Percentiles rank a stretch among this genome's conserved stretches.
Conservation (phyloP, 1,140 invertebrate genomes). For the Lepidurus packardi region DNA sequence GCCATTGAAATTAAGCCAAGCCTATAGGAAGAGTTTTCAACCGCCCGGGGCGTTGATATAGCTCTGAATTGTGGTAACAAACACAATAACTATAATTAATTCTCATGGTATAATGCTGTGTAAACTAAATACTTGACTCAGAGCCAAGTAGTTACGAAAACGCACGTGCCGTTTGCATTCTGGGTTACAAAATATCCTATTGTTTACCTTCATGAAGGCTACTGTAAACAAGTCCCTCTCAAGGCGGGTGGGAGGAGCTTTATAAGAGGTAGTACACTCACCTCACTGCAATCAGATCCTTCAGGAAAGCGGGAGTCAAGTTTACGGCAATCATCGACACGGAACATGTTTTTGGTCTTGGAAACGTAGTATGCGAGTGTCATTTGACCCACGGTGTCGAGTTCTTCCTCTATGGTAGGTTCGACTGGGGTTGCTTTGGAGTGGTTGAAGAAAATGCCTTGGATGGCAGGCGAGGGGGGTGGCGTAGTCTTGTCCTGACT, state of each 20-base stretch:
- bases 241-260: not conserved
- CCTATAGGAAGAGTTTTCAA: too few relatives aligned
- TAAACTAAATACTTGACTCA: too few relatives aligned
- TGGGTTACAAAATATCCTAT: too few relatives aligned
- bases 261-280: slow-evolving; percentile 25
- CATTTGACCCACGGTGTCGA: not conserved
- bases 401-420: slow-evolving; percentile 6
- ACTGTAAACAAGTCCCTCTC: not conserved
- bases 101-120: too few relatives aligned
- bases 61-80: too few relatives aligned
- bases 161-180: too few relatives aligned
- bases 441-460: slow-evolving; percentile 4
- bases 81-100: too few relatives aligned
- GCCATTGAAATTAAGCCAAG: too few relatives aligned
- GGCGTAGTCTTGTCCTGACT: not conserved
- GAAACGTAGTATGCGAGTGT: slow-evolving; percentile 52
- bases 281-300: slow-evolving; percentile 43
- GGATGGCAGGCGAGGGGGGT: not conserved
- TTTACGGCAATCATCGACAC: slow-evolving; percentile 41
- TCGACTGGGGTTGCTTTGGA: not conserved
- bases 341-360: slow-evolving; percentile 45
- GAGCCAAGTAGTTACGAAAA: too few relatives aligned
- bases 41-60: too few relatives aligned
- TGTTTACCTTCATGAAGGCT: too few relatives aligned
- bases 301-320: slow-evolving; percentile 49